Base-by-base conservation (phyloP, 2,888 invertebrate species). In the Ctena decussata region DNA sequence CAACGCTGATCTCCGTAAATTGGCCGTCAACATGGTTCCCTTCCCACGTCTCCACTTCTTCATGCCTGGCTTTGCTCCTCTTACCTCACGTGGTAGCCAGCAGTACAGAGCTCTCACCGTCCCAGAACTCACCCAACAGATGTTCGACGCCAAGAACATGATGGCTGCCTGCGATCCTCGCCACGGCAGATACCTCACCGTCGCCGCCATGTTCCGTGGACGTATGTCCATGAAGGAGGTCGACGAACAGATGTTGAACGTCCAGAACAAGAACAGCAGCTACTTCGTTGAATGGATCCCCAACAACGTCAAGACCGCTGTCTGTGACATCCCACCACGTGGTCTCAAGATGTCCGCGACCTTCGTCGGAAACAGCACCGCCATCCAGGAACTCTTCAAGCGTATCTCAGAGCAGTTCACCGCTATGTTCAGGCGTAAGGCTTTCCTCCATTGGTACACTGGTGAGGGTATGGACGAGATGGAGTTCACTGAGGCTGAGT, bases 81-180 rank as follows among this genome's bases (percentile, higher is more conserved):
- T 90, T 5, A 90, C 90, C 35, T 88, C 90, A 18, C 88, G 98
- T 93, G 98, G 44, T 91, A 98, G 97, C 94, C 98, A 98, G 96
- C 94, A 93, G 90, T 95, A 94, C 90, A 79, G 90, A 77, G 88
- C 90, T 77, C 88, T 90, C 12, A 88, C 88, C 41, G 90, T 90
- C 39, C 94, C 94, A 41, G 94, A 95, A 78, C 91, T 95, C 72
- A 94, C 94, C 24, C 94, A 94, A 85, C 90, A 97, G 96, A 97
- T 98, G 97, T 99, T 98, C 96, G 98, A 98, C 96, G 98, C 98
- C 90, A 98, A 98, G 96, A 98, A 98, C 97, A 98, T 94, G 94
- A 94, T 94, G 94, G 93, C 93, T 72, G 94, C 94, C 46, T 93
- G 94, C 75, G 94, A 94, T 79, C 94, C 94, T 8, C 90, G 93